Percentiles rank a stretch among this genome's conserved stretches.
phyloP scores from a whole-genome alignment of 2,888 invertebrate genomes.

The Epistrophella euchroma region DNA sequence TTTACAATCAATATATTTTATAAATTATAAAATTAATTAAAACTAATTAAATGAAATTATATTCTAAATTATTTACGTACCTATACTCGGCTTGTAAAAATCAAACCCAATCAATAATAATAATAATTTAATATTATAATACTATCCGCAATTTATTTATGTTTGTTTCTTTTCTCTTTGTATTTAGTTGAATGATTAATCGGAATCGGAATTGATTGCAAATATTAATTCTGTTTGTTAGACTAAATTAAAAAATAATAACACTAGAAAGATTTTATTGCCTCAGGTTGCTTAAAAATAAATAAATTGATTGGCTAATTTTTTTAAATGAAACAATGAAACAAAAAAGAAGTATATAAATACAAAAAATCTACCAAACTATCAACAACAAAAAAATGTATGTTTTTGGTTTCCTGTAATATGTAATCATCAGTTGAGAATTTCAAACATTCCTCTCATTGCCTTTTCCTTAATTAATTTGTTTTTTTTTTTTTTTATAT shows the following conservation, averaged over 20 bases:
- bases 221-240: conserved; percentile 33
- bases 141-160: conserved; percentile 60
- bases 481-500: conserved; percentile 32
- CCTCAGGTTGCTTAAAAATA: conserved; percentile 64
- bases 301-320: conserved; percentile 49
- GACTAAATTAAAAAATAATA: conserved; percentile 18
- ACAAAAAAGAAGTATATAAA: not conserved
- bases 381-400: conserved; percentile 16
- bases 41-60: conserved; percentile 48
- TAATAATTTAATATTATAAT: conserved; percentile 64
- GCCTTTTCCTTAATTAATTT: conserved; percentile 14
- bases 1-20: conserved; percentile 44
- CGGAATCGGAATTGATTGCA: conserved; percentile 27
- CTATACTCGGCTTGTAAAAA: conserved; percentile 71
- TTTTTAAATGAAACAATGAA: not conserved
- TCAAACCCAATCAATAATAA: conserved; percentile 70
- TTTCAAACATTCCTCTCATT: conserved; percentile 25
- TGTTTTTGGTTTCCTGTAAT: conserved; percentile 59
- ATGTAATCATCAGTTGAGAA: conserved; percentile 40
- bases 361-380: conserved; percentile 11
- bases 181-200: conserved; percentile 23
- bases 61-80: conserved; percentile 37
- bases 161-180: not conserved
- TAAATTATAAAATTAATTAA: conserved; percentile 47
- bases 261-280: conserved; percentile 59